Conservation (phyloP, 2,888 invertebrate genomes). For the Crossocerus cetratus region DNA sequence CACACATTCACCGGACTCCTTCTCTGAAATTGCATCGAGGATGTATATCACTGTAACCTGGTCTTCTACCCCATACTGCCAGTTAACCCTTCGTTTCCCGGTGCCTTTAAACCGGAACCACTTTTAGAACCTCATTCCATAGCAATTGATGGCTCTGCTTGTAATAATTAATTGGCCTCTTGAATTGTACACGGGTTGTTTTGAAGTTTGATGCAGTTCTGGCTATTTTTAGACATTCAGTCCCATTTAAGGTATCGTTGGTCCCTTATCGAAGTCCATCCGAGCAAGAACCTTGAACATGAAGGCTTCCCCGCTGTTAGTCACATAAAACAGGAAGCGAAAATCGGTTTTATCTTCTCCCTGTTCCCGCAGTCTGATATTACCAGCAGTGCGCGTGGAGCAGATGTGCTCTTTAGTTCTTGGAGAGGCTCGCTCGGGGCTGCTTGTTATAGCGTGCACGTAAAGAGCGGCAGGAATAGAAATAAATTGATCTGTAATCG, state of each 20-base stretch:
- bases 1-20: constrained; percentile 54
- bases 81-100: too few relatives aligned
- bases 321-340: constrained; percentile 47
- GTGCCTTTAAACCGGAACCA: too few relatives aligned
- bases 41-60: neutral
- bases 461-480: too few relatives aligned
- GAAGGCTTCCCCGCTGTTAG: constrained; percentile 21
- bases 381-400: constrained; percentile 36
- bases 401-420: constrained; percentile 41
- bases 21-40: constrained; percentile 35
- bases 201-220: neutral
- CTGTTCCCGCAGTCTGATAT: constrained; percentile 47
- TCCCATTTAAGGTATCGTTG: neutral
- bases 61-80: too few relatives aligned
- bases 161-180: neutral
- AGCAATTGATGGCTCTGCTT: too few relatives aligned
- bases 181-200: neutral
- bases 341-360: constrained; percentile 58
- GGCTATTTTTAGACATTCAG: neutral
- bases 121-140: too few relatives aligned
- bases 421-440: constrained; percentile 17
- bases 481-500: too few relatives aligned
- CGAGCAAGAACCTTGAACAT: constrained; percentile 46
- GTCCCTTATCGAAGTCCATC: constrained; percentile 36
- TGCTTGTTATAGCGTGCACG: neutral